phyloP scores from a whole-genome alignment of 1,140 invertebrate species.

The Pseudomyrmex flavicornis region DNA sequence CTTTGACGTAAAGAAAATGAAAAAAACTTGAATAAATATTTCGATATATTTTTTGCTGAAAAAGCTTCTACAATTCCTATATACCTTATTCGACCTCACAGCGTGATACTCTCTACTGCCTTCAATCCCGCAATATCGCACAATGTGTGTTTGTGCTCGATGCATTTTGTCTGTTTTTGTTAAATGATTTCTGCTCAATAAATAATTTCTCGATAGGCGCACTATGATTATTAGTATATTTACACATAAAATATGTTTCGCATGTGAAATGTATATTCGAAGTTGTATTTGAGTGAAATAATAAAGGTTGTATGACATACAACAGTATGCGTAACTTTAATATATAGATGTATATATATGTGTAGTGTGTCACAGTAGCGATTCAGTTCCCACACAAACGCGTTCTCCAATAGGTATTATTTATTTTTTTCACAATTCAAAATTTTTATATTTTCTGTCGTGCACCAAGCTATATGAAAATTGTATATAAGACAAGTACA shows the following conservation, averaged over 20 bases:
- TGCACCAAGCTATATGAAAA: background rate
- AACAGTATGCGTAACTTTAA: conserved; percentile 72
- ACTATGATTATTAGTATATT: conserved; percentile 49
- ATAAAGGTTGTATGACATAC: conserved; percentile 79
- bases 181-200: conserved; percentile 60
- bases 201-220: conserved; percentile 51
- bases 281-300: conserved; percentile 81
- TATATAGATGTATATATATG: conserved; percentile 9
- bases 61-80: conserved; percentile 6
- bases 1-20: conserved; percentile 21
- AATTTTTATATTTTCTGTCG: conserved; percentile 29
- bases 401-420: conserved; percentile 75
- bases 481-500: conserved; percentile 1
- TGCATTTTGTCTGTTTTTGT: conserved; percentile 46
- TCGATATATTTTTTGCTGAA: conserved; percentile 11
- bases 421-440: conserved; percentile 73
- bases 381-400: conserved; percentile 61
- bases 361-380: conserved; percentile 58
- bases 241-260: conserved; percentile 64
- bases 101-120: conserved; percentile 47
- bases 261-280: conserved; percentile 74
- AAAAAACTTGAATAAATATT: conserved; percentile 36
- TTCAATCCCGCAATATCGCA: conserved; percentile 33
- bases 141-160: conserved; percentile 49
- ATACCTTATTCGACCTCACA: conserved; percentile 39